Percentiles rank a stretch among this genome's conserved stretches.
Evolutionary conservation across 2,797 vertebrate genomes (phyloP).

Genomic region (Falco cherrug): DNA sequence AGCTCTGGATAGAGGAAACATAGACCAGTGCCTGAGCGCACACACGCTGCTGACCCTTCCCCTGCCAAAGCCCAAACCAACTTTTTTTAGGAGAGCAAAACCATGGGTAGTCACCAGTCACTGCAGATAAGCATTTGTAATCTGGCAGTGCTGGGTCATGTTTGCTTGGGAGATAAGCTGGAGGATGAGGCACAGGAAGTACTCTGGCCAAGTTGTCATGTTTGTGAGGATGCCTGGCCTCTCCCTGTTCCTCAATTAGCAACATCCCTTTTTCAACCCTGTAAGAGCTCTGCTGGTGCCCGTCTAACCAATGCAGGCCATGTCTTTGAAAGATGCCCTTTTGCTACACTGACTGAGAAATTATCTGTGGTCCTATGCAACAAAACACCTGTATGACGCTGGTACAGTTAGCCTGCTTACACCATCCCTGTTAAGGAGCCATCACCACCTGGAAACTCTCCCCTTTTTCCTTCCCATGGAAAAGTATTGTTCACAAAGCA

Average conservation of each 20-base stretch:
- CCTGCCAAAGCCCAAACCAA: constrained; percentile 32
- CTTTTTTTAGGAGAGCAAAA: constrained; percentile 22
- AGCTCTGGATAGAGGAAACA: neutral
- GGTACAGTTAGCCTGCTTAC: neutral
- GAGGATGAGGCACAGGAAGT: constrained; percentile 45
- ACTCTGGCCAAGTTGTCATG: neutral
- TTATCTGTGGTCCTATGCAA: neutral
- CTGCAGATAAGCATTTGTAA: constrained; percentile 53
- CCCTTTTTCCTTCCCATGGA: neutral
- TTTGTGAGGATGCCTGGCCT: constrained; percentile 8
- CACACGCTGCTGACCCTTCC: neutral
- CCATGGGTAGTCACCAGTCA: neutral
- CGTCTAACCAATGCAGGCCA: neutral
- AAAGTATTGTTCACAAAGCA: neutral
- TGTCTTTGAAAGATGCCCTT: neutral
- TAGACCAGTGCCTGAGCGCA: neutral
- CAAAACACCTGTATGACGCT: neutral
- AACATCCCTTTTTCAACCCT: neutral
- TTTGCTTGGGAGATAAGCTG: constrained; percentile 55
- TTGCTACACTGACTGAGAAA: neutral
- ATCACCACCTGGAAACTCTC: neutral
- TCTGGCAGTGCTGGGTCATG: constrained; percentile 42
- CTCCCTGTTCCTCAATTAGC: constrained; percentile 19
- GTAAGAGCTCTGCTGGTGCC: neutral
- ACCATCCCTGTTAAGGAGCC: neutral